These are phyloP conservation scores for Crossocerus cetratus DNA, from an alignment of 2,888 invertebrate genomes.

Conservation along the genomic window DNA sequence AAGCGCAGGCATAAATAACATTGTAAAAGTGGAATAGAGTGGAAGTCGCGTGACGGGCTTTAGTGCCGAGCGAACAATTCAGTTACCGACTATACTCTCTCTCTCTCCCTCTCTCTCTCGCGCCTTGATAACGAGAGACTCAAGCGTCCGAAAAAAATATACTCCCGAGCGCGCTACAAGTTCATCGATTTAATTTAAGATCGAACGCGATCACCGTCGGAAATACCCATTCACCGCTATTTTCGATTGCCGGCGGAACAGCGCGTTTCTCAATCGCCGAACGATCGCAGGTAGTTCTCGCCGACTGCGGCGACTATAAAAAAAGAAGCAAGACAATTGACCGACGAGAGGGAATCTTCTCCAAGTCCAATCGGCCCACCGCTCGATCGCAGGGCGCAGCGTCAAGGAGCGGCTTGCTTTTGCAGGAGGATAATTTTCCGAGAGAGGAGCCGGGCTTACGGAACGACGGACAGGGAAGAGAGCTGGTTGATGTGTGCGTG, in stretches of 20 bases:
- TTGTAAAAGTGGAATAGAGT: slow-evolving; percentile 9
- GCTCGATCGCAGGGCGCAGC: too few species aligned
- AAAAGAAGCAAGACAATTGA: too few species aligned
- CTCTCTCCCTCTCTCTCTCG: too few species aligned
- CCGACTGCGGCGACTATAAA: too few species aligned
- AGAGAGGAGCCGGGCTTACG: slow-evolving; percentile 44
- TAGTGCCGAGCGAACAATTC: neutral
- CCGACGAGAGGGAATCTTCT: slow-evolving; percentile 10
- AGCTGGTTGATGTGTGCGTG: too few species aligned
- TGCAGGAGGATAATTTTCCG: slow-evolving; percentile 55
- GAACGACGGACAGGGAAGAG: slow-evolving; percentile 10
- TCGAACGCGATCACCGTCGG: slow-evolving; percentile 14
- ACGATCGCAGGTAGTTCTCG: too few species aligned
- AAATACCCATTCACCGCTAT: slow-evolving; percentile 8
- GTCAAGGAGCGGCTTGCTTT: neutral
- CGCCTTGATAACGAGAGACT: neutral
- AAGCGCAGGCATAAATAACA: neutral
- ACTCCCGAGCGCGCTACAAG: neutral
- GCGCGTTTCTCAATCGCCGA: too few species aligned
- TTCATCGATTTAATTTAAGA: slow-evolving; percentile 3
- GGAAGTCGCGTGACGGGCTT: neutral
- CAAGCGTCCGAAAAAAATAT: neutral
- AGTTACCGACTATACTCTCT: too few species aligned
- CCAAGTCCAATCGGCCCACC: neutral
- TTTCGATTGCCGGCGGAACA: neutral